Evolutionary conservation across 1,140 invertebrate genomes (phyloP).

Genomic region (Euwallacea similis): DNA sequence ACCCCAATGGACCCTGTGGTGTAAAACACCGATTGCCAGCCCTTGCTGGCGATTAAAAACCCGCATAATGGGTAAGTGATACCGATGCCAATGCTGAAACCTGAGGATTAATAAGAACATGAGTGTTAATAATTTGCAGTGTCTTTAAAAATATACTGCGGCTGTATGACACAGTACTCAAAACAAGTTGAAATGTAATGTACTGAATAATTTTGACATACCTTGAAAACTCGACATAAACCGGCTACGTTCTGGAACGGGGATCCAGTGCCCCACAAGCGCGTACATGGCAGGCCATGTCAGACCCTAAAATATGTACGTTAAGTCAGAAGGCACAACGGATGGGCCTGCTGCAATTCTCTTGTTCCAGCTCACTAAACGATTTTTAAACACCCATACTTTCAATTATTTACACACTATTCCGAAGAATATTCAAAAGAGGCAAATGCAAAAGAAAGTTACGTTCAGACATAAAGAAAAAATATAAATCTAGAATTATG

Average conservation of each 20-base stretch:
- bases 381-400: slow-evolving; percentile 19
- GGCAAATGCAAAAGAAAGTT: too few species aligned
- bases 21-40: slow-evolving; percentile 71
- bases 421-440: too few species aligned
- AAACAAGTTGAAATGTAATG: too few species aligned
- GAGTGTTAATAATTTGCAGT: too few species aligned
- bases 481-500: too few species aligned
- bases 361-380: slow-evolving; percentile 11
- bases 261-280: slow-evolving; percentile 83
- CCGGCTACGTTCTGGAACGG: slow-evolving; percentile 71
- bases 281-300: slow-evolving; percentile 87
- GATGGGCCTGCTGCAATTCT: neutral
- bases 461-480: too few species aligned
- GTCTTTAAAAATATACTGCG: too few species aligned
- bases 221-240: slow-evolving; percentile 79
- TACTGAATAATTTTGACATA: slow-evolving; percentile 38
- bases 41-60: slow-evolving; percentile 67
- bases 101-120: slow-evolving; percentile 44
- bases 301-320: slow-evolving; percentile 62
- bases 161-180: too few species aligned
- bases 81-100: slow-evolving; percentile 74
- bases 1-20: slow-evolving; percentile 69
- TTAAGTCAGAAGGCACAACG: slow-evolving; percentile 7
- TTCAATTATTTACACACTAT: slow-evolving; percentile 5
- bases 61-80: slow-evolving; percentile 71